A percentile compares a stretch with the other conserved stretches of the same genome.
These are phyloP conservation scores for Trissolcus brochymenae DNA, from an alignment of 2,888 invertebrate genomes.

Conservation along the genomic window DNA sequence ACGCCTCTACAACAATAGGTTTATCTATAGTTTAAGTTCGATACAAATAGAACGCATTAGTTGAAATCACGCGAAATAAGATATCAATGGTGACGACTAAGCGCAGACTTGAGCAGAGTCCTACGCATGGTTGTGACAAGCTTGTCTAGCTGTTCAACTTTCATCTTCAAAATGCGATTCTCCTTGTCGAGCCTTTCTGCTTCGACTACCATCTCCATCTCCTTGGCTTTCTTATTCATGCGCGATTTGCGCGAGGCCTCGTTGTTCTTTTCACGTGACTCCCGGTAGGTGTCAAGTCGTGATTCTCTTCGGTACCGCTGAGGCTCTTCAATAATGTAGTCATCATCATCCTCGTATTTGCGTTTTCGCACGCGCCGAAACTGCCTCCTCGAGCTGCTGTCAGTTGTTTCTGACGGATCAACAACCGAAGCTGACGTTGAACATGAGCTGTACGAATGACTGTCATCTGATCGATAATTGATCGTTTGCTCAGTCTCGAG, in stretches of 20 bases:
- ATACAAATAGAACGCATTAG: neutral
- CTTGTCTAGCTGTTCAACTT: conserved; percentile 83
- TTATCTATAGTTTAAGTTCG: neutral
- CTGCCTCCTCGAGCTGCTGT: neutral
- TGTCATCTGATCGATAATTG: conserved; percentile 31
- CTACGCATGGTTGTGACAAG: conserved; percentile 82
- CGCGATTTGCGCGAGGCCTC: conserved; percentile 86
- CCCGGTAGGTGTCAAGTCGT: conserved; percentile 78
- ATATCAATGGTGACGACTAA: conserved; percentile 70
- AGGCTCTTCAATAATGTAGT: conserved; percentile 30
- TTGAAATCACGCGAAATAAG: no score
- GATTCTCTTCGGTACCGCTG: conserved; percentile 52
- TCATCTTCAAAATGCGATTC: conserved; percentile 81
- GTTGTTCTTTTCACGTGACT: conserved; percentile 86
- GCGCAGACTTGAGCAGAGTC: conserved; percentile 82
- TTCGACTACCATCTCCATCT: conserved; percentile 78
- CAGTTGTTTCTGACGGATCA: conserved; percentile 14
- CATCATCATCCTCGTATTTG: conserved; percentile 37
- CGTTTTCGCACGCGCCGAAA: conserved; percentile 15
- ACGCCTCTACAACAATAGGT: conserved; percentile 17
- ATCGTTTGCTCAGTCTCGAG: neutral
- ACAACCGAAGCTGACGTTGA: conserved; percentile 12
- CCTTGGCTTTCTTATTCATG: conserved; percentile 82
- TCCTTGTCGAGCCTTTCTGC: conserved; percentile 80
- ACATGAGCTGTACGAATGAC: conserved; percentile 27